These are phyloP conservation scores for Ips typographus DNA, from an alignment of 1,140 invertebrate species.

Conservation along the genomic window DNA sequence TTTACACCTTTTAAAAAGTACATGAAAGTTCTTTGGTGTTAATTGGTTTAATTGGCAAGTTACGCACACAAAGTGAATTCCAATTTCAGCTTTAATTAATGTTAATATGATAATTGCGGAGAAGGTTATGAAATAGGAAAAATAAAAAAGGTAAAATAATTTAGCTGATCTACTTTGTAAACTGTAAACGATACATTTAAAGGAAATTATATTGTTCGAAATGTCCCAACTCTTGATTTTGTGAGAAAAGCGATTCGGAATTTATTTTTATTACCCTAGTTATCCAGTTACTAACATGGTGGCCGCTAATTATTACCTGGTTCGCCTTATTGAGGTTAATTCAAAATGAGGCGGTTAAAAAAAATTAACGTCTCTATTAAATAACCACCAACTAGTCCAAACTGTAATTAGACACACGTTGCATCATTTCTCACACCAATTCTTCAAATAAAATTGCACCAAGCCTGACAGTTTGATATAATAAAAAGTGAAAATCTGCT, in stretches of 20 bases:
- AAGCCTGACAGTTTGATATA: constrained; percentile 12
- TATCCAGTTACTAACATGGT: not conserved
- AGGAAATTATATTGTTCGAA: not conserved
- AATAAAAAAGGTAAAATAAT: not conserved
- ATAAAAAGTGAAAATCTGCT: constrained; percentile 25
- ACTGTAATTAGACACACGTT: constrained; percentile 7
- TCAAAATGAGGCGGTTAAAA: constrained; percentile 2
- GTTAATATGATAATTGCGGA: constrained; percentile 4
- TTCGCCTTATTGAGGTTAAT: constrained; percentile 1
- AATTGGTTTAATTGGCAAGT: constrained; percentile 2
- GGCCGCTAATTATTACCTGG: not conserved
- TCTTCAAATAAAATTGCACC: constrained; percentile 19
- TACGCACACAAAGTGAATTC: not conserved
- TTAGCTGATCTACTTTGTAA: not conserved
- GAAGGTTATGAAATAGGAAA: not conserved
- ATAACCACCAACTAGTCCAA: constrained; percentile 13
- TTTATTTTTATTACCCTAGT: not conserved
- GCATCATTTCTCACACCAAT: constrained; percentile 11
- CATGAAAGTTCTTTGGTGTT: not conserved
- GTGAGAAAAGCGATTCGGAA: not conserved
- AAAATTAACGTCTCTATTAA: constrained; percentile 21
- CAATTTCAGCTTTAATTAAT: not conserved
- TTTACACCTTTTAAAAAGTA: not conserved
- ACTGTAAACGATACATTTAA: not conserved
- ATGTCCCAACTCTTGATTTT: not conserved